These are phyloP conservation scores for Mellivora capensis DNA, from an alignment of 2,113 vertebrate species.

Conservation along the genomic window DNA sequence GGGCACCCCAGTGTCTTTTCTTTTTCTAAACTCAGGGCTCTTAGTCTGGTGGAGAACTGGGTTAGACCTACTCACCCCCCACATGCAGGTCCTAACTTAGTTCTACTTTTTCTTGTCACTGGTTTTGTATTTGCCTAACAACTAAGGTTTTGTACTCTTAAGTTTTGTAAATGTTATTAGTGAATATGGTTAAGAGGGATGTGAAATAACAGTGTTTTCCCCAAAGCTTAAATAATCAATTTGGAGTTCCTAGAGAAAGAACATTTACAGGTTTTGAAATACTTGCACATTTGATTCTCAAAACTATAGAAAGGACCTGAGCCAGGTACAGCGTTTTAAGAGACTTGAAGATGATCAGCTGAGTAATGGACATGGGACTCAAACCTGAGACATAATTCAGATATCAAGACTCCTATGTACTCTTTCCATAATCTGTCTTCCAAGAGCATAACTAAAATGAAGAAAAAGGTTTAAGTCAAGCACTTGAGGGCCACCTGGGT, in stretches of 20 bases:
- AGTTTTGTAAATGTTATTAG: background rate
- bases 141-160: background rate
- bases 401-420: background rate
- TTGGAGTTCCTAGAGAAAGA: constrained; percentile 9
- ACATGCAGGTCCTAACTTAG: background rate
- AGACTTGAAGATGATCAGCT: background rate
- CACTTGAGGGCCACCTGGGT: too few species aligned
- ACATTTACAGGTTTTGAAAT: background rate
- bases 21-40: background rate
- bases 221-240: background rate
- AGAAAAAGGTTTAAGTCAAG: too few species aligned
- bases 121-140: background rate
- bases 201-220: background rate
- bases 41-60: background rate
- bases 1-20: background rate
- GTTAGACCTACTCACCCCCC: background rate
- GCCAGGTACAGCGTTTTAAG: background rate
- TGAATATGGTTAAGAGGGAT: background rate
- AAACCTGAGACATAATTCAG: background rate
- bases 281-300: background rate
- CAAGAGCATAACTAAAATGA: background rate
- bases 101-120: background rate
- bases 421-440: background rate
- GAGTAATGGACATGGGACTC: background rate
- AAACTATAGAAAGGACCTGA: background rate